These are phyloP conservation scores for Gerris buenoi DNA, from an alignment of 1,140 invertebrate species.

Conservation along the genomic window DNA sequence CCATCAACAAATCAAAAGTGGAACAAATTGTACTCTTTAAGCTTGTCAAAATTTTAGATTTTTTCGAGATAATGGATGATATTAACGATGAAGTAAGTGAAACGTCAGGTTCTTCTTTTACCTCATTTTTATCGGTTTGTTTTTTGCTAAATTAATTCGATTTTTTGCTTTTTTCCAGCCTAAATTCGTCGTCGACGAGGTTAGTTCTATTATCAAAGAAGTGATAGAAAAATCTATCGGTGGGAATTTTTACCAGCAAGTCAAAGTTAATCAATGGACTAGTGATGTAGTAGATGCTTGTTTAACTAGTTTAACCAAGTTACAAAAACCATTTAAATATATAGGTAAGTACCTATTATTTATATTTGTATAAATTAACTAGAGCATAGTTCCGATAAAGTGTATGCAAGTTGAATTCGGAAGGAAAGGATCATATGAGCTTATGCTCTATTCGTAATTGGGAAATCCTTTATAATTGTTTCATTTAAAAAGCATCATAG, in stretches of 20 bases:
- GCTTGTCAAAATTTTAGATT: background rate
- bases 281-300: conserved; percentile 88
- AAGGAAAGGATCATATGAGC: too few relatives aligned
- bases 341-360: conserved; percentile 57
- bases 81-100: conserved; percentile 1
- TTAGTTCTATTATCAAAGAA: conserved; percentile 97
- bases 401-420: too few relatives aligned
- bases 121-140: background rate
- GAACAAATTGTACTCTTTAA: too few relatives aligned
- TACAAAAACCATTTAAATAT: conserved; percentile 97
- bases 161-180: conserved; percentile 45
- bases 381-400: too few relatives aligned
- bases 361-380: too few relatives aligned
- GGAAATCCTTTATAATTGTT: too few relatives aligned
- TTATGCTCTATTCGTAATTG: too few relatives aligned
- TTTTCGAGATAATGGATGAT: background rate
- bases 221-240: conserved; percentile 93
- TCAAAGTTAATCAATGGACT: conserved; percentile 95
- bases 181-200: conserved; percentile 93
- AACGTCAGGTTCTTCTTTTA: background rate
- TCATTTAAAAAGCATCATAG: too few relatives aligned
- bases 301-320: conserved; percentile 75
- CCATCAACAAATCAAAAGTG: too few relatives aligned
- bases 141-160: too few relatives aligned
- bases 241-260: conserved; percentile 86